These are phyloP conservation scores for Aphidius gifuensis DNA, from an alignment of 1,140 invertebrate genomes.

Conservation along the genomic window DNA sequence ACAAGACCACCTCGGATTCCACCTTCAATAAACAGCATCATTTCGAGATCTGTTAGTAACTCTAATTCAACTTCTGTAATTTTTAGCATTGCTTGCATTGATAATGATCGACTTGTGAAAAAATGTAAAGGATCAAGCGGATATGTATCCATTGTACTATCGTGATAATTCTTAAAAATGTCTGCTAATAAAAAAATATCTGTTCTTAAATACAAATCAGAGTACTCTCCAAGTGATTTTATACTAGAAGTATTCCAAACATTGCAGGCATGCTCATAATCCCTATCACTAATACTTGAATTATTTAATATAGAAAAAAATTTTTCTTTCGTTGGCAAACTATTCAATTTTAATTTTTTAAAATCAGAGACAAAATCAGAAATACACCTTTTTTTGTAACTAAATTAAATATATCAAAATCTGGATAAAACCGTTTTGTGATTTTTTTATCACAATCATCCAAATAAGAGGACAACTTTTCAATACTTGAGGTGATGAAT, in stretches of 20 bases:
- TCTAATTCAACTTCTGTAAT: constrained; percentile 48
- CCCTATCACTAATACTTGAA: constrained; percentile 2
- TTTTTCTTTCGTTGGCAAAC: neutral
- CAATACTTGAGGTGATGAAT: constrained; percentile 7
- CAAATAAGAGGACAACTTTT: constrained; percentile 9
- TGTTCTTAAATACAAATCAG: constrained; percentile 6
- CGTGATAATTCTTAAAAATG: constrained; percentile 54
- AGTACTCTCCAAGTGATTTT: constrained; percentile 21
- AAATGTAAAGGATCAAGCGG: constrained; percentile 38
- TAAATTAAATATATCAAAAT: neutral
- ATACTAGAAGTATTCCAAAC: constrained; percentile 13
- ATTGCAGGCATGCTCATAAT: constrained; percentile 9
- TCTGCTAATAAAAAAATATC: constrained; percentile 34
- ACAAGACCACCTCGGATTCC: constrained; percentile 46
- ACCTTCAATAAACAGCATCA: constrained; percentile 45
- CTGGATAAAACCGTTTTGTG: neutral
- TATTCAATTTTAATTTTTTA: neutral
- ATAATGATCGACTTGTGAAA: constrained; percentile 29
- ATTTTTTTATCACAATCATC: constrained; percentile 3
- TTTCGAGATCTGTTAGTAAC: constrained; percentile 52
- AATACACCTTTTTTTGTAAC: neutral
- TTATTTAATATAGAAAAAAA: constrained; percentile 6
- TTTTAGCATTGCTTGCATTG: too few relatives aligned
- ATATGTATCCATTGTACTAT: constrained; percentile 31
- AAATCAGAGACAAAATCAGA: neutral